Evolutionary conservation across 2,888 invertebrate species (phyloP).

Genomic region (Campopleginae sp.): DNA sequence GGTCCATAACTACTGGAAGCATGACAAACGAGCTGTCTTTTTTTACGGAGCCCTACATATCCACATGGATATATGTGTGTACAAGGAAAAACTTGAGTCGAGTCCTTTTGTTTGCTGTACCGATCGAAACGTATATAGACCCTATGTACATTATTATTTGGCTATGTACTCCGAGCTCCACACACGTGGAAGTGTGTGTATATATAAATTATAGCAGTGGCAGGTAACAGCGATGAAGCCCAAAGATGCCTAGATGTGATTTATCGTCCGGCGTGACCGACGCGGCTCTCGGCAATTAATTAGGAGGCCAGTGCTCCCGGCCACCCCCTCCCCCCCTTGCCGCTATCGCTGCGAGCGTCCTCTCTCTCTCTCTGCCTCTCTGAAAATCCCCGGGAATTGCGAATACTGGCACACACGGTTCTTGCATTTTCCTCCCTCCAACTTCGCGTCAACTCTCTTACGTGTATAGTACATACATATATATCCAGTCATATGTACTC

Average conservation of each 20-base stretch:
- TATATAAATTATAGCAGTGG: conserved; percentile 53
- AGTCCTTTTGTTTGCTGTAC: background rate
- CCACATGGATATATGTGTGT: background rate
- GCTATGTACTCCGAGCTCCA: background rate
- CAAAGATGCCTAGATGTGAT: conserved; percentile 68
- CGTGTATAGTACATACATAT: conserved; percentile 6
- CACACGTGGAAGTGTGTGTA: conserved; percentile 5
- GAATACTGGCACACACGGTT: conserved; percentile 58
- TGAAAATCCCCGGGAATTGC: conserved; percentile 65
- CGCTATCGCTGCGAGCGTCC: background rate
- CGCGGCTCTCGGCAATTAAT: conserved; percentile 66
- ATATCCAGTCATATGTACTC: background rate
- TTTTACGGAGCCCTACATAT: background rate
- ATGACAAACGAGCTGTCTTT: conserved; percentile 13
- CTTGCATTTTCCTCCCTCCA: conserved; percentile 59
- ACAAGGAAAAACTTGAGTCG: background rate
- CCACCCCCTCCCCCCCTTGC: background rate
- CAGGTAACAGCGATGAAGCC: conserved; percentile 65
- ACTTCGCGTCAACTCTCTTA: conserved; percentile 17
- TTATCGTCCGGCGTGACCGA: conserved; percentile 67
- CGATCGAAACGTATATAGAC: background rate
- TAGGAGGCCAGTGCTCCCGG: conserved; percentile 53
- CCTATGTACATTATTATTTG: background rate
- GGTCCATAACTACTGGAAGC: background rate
- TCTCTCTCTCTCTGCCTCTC: conserved; percentile 23